These are phyloP conservation scores for Epistrophe grossulariae DNA, from an alignment of 2,888 invertebrate species.

Conservation along the genomic window DNA sequence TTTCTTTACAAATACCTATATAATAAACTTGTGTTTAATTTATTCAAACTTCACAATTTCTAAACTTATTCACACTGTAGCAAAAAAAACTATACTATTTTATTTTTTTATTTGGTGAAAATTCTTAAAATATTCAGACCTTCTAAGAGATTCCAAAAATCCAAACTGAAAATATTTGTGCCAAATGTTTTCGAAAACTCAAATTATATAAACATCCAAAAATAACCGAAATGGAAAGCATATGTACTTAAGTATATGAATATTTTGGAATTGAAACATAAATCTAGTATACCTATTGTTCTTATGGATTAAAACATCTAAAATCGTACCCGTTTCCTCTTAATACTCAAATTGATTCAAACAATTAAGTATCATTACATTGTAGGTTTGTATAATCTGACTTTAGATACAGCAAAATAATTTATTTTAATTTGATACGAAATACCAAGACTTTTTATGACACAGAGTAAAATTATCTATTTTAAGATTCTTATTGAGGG, in stretches of 20 bases:
- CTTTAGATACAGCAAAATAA: conserved; percentile 31
- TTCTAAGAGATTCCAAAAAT: conserved; percentile 33
- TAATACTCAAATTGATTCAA: not conserved
- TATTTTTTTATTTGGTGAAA: too few relatives aligned
- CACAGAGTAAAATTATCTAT: conserved; percentile 68
- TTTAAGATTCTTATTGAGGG: conserved; percentile 59
- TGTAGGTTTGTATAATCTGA: not conserved
- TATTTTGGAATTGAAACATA: conserved; percentile 11
- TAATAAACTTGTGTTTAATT: too few relatives aligned
- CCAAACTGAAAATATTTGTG: conserved; percentile 46
- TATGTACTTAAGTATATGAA: conserved; percentile 1
- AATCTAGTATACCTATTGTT: not conserved
- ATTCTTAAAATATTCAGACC: not conserved
- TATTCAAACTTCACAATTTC: too few relatives aligned
- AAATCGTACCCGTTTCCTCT: not conserved
- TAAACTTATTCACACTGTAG: too few relatives aligned
- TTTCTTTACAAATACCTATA: too few relatives aligned
- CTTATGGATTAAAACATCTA: not conserved
- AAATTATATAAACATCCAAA: conserved; percentile 80
- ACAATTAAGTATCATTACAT: not conserved
- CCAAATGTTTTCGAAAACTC: conserved; percentile 47
- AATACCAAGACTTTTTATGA: conserved; percentile 58
- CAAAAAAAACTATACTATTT: too few relatives aligned
- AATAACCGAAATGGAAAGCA: conserved; percentile 79
- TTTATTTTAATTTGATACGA: conserved; percentile 64